Base-by-base conservation (phyloP, 2,888 invertebrate species). In the Eurytoma californica region DNA sequence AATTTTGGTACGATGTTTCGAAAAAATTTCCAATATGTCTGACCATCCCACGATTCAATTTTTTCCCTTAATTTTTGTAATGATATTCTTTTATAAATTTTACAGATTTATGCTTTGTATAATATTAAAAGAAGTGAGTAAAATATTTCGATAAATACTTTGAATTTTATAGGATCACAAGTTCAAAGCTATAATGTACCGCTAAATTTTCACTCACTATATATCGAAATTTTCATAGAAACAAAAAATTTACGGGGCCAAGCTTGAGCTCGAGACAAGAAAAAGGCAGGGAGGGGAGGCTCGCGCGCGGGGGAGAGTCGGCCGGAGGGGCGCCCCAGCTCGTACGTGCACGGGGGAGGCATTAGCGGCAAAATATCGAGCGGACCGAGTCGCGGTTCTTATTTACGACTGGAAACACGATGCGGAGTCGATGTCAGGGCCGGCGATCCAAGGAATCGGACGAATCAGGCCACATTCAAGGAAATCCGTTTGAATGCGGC, bases 401-500 rank as follows among this genome's bases (percentile, higher is more conserved):
- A 79, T 79, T 81, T 81, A 77, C 81, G 72, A 74, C 61, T 76
- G 70, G 72, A 47, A 57, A 61, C 60, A n/a, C 12, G 20, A 28
- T 24, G 61, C 39, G 51, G 58, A 77, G 69, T 77, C 74, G 81
- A 81, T 79, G 79, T 79, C 81, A 81, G 81, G 81, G 81, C 67
- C 78, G 77, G 12, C 77, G 74, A 75, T 75, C 76, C 82, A 78
- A 82, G 72, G 80, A 80, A 80, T 80, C 78, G 69, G 53, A 78
- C 76, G 76, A 82, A 82, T 80, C 82, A 82, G 82, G 82, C 80
- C 82, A 82, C 75, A 78, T 79, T 80, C 82, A 82, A 82, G 82
- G 82, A 82, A 82, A 80, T 82, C 76, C 76, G 79, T 72, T 79
- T 39, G 79, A 82, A 81, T 69, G 69, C 72, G 69, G 80, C 79